These are phyloP conservation scores for Oreochromis tanganicae DNA, from an alignment of 2,113 vertebrate species.

Conservation along the genomic window DNA sequence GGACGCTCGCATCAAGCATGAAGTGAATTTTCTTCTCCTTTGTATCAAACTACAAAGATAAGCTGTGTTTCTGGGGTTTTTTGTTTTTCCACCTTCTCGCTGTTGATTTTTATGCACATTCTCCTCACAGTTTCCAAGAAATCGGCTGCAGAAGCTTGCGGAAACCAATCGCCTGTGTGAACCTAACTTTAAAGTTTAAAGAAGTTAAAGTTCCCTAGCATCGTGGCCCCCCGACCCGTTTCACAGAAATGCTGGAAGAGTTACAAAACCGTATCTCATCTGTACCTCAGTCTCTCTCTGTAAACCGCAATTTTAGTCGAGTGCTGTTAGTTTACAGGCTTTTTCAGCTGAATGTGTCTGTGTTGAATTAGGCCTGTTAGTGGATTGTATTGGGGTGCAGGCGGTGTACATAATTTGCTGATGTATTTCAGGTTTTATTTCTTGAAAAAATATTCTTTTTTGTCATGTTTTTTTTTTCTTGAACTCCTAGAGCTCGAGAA, in stretches of 20 bases:
- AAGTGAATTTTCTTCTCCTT: slow-evolving; percentile 1
- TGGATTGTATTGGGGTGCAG: slow-evolving; percentile 13
- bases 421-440: slow-evolving; percentile 58
- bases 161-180: not conserved
- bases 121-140: not conserved
- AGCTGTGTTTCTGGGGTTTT: not conserved
- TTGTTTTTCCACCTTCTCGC: not conserved
- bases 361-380: slow-evolving; percentile 21
- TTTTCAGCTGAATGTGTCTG: slow-evolving; percentile 30
- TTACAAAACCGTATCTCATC: slow-evolving; percentile 18
- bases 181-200: not conserved
- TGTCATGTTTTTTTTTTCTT: not conserved
- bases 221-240: not conserved
- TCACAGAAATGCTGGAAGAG: slow-evolving; percentile 56
- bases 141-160: not conserved
- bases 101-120: not conserved
- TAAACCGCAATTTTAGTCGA: not conserved
- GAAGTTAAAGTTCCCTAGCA: not conserved
- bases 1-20: slow-evolving; percentile 28
- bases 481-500: slow-evolving; percentile 53
- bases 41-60: not conserved
- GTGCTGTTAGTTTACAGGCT: slow-evolving; percentile 28
- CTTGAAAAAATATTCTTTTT: slow-evolving; percentile 28
- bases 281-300: slow-evolving; percentile 32
- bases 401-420: slow-evolving; percentile 60